Evolutionary conservation across 2,888 invertebrate species (phyloP), one percentile per base, ranked within the genome.

Genomic region (Dromius quadrimaculatus): DNA sequence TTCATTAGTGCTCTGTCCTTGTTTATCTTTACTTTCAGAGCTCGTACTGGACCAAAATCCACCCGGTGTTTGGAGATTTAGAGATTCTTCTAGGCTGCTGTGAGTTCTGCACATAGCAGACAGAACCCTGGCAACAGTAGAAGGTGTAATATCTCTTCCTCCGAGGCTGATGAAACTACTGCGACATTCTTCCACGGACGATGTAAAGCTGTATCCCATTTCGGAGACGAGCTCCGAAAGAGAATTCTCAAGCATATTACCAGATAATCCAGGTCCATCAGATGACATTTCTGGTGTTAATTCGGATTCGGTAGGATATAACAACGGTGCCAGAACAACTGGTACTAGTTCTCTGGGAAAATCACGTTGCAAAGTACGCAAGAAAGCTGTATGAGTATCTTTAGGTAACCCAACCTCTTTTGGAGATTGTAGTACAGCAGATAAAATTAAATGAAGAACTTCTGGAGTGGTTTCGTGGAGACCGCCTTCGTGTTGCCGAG

Each of bases 401-500:
- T 87, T 83, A 38, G 89, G 88, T 75, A 95, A 87, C 73, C 90
- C 90, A 74, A 81, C 81, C 78, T 82, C 86, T 81, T 84, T 85
- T 79, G 86, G 89, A 79, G 88, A 86, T 71, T 86, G 85, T 73
- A 89, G 83, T 76, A 86, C 84, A 6, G 87, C 86, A 2, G 85
- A 85, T 64, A 96, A 85, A 74, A 96, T 88, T 74, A 93, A 86
- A 84, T 96, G 94, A 77, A 96, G 85, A 73, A 95, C 89, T 87
- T 96, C 95, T 77, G 95, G 92, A 73, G 93, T 91, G 77, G 93
- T 91, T 85, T 96, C 95, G 87, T 94, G 93, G 78, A 97, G 88
- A 75, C 94, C 94, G 76, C 92, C 92, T 81, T 92, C 92, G 81
- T 88, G 88, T 74, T 86, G 87, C 77, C 88, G 87, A 76, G 87